Conservation (phyloP, 2,888 invertebrate species). For the Pseudanteris insignis region DNA sequence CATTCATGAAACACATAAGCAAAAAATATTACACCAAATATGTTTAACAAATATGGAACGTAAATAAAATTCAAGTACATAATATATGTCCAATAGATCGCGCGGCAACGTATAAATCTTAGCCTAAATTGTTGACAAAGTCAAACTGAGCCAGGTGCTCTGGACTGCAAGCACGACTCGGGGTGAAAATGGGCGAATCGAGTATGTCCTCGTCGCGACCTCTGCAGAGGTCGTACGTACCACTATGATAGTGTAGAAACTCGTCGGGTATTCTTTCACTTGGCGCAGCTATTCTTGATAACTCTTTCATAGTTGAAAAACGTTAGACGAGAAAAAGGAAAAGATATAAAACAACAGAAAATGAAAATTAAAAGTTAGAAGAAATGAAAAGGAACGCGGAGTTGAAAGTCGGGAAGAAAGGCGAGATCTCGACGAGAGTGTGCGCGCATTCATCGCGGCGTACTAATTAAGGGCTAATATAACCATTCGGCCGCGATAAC, state of each 20-base stretch:
- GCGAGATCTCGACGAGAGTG: conserved; percentile 13
- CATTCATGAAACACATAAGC: too few species aligned
- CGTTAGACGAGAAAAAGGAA: conserved; percentile 1
- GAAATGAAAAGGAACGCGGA: background rate
- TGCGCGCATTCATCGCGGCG: conserved; percentile 35
- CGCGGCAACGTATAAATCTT: too few species aligned
- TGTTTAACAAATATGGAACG: too few species aligned
- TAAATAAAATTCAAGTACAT: too few species aligned
- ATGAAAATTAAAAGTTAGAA: conserved; percentile 6
- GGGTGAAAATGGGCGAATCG: too few species aligned
- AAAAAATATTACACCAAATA: too few species aligned
- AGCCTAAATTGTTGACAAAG: too few species aligned
- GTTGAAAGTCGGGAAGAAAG: conserved; percentile 5
- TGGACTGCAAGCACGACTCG: too few species aligned
- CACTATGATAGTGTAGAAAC: conserved; percentile 10
- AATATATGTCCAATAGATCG: too few species aligned
- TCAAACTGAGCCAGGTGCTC: too few species aligned
- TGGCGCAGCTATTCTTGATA: conserved; percentile 26
- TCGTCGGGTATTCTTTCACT: conserved; percentile 35
- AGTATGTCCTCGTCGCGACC: too few species aligned
- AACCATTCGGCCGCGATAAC: conserved; percentile 53
- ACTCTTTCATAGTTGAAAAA: conserved; percentile 5
- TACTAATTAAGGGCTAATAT: conserved; percentile 65
- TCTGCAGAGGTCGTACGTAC: too few species aligned
- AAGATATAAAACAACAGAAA: background rate